Conservation (phyloP, 2,888 invertebrate genomes). For the Tipula vernalis region DNA sequence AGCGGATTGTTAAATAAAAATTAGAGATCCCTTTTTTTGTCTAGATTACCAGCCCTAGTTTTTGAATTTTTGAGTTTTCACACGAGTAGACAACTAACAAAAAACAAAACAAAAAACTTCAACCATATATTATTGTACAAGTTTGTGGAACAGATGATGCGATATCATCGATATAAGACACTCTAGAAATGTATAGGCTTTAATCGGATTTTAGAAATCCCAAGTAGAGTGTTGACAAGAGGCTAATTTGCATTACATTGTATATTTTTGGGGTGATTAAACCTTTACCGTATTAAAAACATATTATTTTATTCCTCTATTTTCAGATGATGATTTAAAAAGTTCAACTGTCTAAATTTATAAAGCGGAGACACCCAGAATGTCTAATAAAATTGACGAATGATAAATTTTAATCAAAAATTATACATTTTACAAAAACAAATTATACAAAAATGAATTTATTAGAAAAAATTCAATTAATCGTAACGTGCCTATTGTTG, state of each 20-base stretch:
- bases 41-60: not conserved
- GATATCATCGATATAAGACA: not conserved
- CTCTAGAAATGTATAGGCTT: not conserved
- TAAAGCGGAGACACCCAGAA: not conserved
- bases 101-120: not conserved
- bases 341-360: not conserved
- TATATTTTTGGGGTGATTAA: not conserved
- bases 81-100: not conserved
- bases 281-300: not conserved
- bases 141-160: not conserved
- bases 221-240: not conserved
- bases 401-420: not conserved
- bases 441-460: not conserved
- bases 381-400: not conserved
- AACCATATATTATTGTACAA: not conserved
- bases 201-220: not conserved
- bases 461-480: not conserved
- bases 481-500: not conserved
- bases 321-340: not conserved
- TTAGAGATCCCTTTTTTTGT: not conserved
- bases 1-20: not conserved
- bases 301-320: not conserved
- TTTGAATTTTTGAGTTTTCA: not conserved
- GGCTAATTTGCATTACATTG: not conserved
- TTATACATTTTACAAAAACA: not conserved